A percentile compares a stretch with the other conserved stretches of the same genome.
Conservation (phyloP, 2,888 invertebrate species). For the Petrolisthes cinctipes region DNA sequence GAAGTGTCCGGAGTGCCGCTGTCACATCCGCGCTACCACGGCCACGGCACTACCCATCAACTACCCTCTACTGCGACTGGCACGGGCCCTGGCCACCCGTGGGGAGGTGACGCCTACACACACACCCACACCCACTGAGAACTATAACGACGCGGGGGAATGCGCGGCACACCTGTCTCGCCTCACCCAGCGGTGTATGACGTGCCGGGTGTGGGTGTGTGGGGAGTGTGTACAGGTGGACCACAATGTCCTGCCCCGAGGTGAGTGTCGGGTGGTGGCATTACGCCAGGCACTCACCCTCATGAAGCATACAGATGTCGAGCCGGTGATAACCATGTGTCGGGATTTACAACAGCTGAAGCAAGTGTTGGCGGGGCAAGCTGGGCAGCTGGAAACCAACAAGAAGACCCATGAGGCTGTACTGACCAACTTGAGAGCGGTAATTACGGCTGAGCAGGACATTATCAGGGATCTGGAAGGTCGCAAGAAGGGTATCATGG, state of each 20-base stretch:
- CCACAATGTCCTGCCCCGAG: constrained; percentile 43
- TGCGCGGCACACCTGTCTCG: constrained; percentile 48
- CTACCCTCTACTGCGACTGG: constrained; percentile 46
- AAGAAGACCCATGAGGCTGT: constrained; percentile 29
- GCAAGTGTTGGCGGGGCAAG: constrained; percentile 20
- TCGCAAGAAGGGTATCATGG: constrained; percentile 35
- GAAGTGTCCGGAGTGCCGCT: constrained; percentile 48
- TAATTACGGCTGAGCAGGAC: constrained; percentile 41
- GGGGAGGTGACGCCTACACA: background rate
- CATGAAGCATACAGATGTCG: constrained; percentile 48
- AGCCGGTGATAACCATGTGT: constrained; percentile 34
- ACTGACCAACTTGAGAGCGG: constrained; percentile 18
- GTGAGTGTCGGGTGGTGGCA: constrained; percentile 36
- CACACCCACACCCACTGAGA: background rate
- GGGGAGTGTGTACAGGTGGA: constrained; percentile 51
- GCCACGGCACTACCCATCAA: constrained; percentile 43
- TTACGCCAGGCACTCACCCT: constrained; percentile 37
- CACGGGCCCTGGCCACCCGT: constrained; percentile 37
- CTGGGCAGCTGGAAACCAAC: constrained; percentile 31
- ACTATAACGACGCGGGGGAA: constrained; percentile 41
- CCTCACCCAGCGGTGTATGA: constrained; percentile 40
- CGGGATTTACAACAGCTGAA: constrained; percentile 33
- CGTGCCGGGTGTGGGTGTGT: constrained; percentile 54
- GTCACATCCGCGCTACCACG: constrained; percentile 37
- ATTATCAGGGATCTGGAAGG: constrained; percentile 36